Percentiles rank a stretch among this genome's conserved stretches.
phyloP scores from a whole-genome alignment of 2,888 invertebrate genomes.

The Ophion ventricosus region DNA sequence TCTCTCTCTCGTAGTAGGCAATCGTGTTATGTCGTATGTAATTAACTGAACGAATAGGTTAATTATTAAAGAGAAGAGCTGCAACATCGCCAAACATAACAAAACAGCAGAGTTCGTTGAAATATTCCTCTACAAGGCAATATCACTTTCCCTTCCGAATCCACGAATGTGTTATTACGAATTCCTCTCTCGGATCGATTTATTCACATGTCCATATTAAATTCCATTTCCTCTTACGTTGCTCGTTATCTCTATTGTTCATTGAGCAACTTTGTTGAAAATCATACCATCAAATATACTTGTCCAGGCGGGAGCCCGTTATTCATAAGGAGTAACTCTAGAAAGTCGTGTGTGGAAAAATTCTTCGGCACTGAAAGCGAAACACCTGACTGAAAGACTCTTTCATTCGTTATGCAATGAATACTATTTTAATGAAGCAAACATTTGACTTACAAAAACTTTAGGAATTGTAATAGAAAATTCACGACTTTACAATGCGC shows the following conservation, averaged over 20 bases:
- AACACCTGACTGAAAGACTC: neutral
- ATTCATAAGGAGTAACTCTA: no score
- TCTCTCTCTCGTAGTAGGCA: slow-evolving; percentile 27
- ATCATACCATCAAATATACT: no score
- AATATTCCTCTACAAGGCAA: slow-evolving; percentile 49
- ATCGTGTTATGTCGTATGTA: slow-evolving; percentile 51
- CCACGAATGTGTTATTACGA: slow-evolving; percentile 29
- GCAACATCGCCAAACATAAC: slow-evolving; percentile 10
- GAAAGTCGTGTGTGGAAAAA: neutral
- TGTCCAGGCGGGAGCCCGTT: no score
- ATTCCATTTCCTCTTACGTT: neutral
- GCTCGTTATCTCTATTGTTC: neutral
- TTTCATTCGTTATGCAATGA: neutral
- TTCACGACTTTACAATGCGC: neutral
- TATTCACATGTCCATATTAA: neutral
- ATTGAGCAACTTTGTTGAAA: no score
- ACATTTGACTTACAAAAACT: neutral
- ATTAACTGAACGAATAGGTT: slow-evolving; percentile 61
- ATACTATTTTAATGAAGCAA: neutral
- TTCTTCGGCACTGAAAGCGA: neutral
- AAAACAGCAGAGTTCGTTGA: slow-evolving; percentile 34
- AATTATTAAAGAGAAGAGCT: slow-evolving; percentile 53
- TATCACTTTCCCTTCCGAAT: slow-evolving; percentile 41
- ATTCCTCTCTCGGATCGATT: slow-evolving; percentile 11
- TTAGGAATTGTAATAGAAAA: neutral